These are phyloP conservation scores for Charina bottae DNA, from an alignment of 2,113 vertebrate species.

Conservation along the genomic window DNA sequence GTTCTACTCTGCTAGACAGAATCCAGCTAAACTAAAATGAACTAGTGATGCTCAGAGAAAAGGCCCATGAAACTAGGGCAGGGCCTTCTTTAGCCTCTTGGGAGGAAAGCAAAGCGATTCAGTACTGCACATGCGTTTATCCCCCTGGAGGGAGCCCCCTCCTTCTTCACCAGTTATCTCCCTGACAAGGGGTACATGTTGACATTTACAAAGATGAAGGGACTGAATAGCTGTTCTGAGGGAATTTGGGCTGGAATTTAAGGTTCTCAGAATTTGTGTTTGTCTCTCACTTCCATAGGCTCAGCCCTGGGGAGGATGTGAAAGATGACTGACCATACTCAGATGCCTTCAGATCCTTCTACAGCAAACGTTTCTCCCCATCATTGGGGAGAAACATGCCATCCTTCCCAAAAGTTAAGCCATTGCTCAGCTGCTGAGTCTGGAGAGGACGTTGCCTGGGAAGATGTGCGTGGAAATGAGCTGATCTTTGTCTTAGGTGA, in stretches of 20 bases:
- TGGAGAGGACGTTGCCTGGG: constrained; percentile 70
- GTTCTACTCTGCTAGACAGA: too few relatives aligned
- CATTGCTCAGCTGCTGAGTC: constrained; percentile 73
- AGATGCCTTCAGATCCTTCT: constrained; percentile 38
- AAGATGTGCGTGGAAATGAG: constrained; percentile 69
- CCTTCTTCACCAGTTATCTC: too few relatives aligned
- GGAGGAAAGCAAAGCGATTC: too few relatives aligned
- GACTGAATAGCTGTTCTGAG: neutral
- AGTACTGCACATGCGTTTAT: too few relatives aligned
- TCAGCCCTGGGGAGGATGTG: constrained; percentile 31
- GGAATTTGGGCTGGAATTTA: neutral
- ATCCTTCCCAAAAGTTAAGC: constrained; percentile 69
- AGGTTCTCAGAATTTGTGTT: neutral
- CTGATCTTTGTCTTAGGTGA: constrained; percentile 74
- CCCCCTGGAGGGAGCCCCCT: too few relatives aligned
- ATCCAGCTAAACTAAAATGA: too few relatives aligned
- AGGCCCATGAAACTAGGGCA: too few relatives aligned
- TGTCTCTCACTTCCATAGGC: constrained; percentile 30
- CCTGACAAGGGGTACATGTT: too few relatives aligned
- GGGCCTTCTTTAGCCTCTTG: too few relatives aligned
- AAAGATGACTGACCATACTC: constrained; percentile 76
- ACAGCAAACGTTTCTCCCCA: constrained; percentile 25
- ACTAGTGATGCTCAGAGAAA: too few relatives aligned
- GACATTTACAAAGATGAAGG: neutral
- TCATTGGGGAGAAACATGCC: neutral